Evolutionary conservation across 2,113 vertebrate genomes (phyloP).

Genomic region (Heliornis fulica): DNA sequence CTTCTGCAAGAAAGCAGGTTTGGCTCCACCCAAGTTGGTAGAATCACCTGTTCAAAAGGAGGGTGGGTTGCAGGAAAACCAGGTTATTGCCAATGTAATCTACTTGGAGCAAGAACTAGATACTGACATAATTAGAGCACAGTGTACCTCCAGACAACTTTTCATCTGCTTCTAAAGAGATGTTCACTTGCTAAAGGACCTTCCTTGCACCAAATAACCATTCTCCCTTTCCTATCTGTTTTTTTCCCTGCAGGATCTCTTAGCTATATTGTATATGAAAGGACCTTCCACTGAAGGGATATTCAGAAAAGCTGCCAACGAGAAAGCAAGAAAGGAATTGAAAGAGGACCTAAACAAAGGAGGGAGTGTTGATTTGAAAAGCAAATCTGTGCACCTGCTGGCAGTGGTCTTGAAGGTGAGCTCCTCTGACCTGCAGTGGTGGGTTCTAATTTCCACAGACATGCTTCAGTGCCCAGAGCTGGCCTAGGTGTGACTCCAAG

Average conservation of each 20-base stretch:
- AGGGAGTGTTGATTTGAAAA: slow-evolving; percentile 74
- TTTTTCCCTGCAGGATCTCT: slow-evolving; percentile 78
- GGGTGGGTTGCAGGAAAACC: background rate
- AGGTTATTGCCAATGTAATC: background rate
- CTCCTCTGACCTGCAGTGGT: background rate
- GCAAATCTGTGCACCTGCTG: slow-evolving; percentile 81
- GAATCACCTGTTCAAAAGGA: background rate
- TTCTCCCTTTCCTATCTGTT: background rate
- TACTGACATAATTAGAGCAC: background rate
- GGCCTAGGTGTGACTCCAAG: background rate
- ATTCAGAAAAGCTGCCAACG: slow-evolving; percentile 89
- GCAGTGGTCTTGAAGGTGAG: slow-evolving; percentile 91
- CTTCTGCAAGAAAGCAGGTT: background rate
- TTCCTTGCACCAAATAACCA: background rate
- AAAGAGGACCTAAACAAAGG: slow-evolving; percentile 86
- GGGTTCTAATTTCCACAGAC: background rate
- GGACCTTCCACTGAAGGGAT: slow-evolving; percentile 89
- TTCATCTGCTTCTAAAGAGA: background rate
- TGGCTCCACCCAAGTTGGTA: background rate
- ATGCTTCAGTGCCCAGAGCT: background rate
- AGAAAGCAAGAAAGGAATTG: slow-evolving; percentile 84
- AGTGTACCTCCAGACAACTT: background rate
- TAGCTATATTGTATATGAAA: slow-evolving; percentile 81
- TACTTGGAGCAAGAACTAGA: background rate
- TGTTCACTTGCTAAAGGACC: background rate